phyloP scores from a whole-genome alignment of 2,113 vertebrate genomes.

The Ploceus nigricollis region DNA sequence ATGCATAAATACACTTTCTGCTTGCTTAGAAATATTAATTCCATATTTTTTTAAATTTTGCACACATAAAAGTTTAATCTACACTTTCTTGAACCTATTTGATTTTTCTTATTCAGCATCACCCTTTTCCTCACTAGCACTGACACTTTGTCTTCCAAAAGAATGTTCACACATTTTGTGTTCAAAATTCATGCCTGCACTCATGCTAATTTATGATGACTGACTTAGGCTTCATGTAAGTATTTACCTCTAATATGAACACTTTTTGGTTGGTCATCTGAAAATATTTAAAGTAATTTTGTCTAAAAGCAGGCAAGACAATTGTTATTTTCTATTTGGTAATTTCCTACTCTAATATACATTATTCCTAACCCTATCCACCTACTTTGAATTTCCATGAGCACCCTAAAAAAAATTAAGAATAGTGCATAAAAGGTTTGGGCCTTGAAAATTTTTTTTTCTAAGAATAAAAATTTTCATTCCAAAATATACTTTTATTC shows the following conservation, averaged over 20 bases:
- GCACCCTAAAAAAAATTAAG: neutral
- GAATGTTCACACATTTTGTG: neutral
- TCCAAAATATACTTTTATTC: neutral
- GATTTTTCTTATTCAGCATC: neutral
- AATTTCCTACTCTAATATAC: neutral
- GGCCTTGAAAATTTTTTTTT: neutral
- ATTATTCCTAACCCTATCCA: neutral
- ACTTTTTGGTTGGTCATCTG: fast-evolving
- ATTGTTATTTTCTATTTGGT: neutral
- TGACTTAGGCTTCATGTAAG: neutral
- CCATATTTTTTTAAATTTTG: neutral
- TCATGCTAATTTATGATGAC: neutral
- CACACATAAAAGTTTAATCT: neutral
- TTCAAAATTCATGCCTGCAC: neutral
- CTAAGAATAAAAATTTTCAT: neutral
- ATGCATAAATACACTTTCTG: neutral
- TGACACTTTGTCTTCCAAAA: neutral
- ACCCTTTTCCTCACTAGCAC: neutral
- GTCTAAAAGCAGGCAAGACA: neutral
- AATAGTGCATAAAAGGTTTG: neutral
- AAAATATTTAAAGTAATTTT: neutral
- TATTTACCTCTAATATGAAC: neutral
- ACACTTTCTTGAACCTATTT: neutral
- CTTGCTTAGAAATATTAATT: neutral
- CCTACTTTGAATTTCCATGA: neutral